phyloP scores from a whole-genome alignment of 2,888 invertebrate genomes.

The Notodonta dromedarius region DNA sequence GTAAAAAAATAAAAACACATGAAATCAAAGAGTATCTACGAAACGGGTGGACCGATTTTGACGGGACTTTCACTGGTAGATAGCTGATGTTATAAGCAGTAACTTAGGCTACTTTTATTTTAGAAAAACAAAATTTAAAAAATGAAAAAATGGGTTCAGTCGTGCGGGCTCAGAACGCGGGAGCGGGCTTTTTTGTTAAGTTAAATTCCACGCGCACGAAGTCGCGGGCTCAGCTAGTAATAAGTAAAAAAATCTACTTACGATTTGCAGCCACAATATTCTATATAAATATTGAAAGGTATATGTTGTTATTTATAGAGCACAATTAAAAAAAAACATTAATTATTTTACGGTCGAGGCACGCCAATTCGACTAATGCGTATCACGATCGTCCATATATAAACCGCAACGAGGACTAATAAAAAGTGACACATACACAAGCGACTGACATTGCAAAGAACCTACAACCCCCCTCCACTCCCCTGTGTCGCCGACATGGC shows the following conservation, averaged over 20 bases:
- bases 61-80: no score
- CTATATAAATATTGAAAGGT: not conserved
- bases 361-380: not conserved
- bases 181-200: no score
- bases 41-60: no score
- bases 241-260: not conserved
- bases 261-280: not conserved
- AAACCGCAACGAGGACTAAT: conserved; percentile 29
- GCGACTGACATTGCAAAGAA: not conserved
- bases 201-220: no score
- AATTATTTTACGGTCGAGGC: not conserved
- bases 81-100: no score
- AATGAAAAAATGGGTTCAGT: no score
- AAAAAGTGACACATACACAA: conserved; percentile 24
- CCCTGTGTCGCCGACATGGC: conserved; percentile 8
- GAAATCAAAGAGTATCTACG: no score
- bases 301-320: not conserved
- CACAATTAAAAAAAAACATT: not conserved
- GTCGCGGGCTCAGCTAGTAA: no score
- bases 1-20: no score
- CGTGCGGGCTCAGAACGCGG: no score
- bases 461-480: conserved; percentile 11
- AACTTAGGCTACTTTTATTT: no score
- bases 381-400: conserved; percentile 13
- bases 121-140: no score